Evolutionary conservation across 1,140 invertebrate species (phyloP), one percentile per base, ranked within the genome.

Genomic region (Drosophila pseudoobscura): DNA sequence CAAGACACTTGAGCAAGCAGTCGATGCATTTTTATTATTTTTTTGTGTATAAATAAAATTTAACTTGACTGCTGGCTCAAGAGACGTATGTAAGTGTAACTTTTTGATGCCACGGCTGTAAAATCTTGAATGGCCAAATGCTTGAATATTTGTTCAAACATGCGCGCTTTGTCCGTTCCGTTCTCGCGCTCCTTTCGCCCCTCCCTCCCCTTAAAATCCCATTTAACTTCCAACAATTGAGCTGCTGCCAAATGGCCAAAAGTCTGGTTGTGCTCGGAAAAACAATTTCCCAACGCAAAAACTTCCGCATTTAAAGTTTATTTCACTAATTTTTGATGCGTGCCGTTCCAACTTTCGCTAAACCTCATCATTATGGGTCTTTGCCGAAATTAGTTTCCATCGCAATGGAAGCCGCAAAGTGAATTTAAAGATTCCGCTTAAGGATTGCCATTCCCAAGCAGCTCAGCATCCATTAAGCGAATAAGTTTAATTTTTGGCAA

Each of bases 61-160:
- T 69, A 57, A 70, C 13, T 70, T 70, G 69, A 70, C 26, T 35
- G 66, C 66, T 52, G 35, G 20, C 54, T 69, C 57, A 44, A 64
- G 20, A 65, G 0, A 35, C 44, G 63, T 69, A 69, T 69, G 66
- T 69, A 69, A 69, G 66, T 57, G 66, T 69, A 69, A 49, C 64
- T 69, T 70, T 70, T 68, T 70, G 35, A 70, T 70, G 52, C 69
- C 20, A 45, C 45, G 35, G 46, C 47, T 41, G 47, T 70, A 71
- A 71, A 71, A 58, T 26, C 35, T 70, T 11, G 29, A n/a, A n/a
- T n/a, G 44, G 51, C 51, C 20, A 70, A 69, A 44, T 69, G 63
- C 35, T 35, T 56, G n/a, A 57, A 69, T 56, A 69, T 69, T 49
- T 43, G 35, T 69, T 50, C 57, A 47, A 68, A 43, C 31, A 35